Evolutionary conservation across 2,888 invertebrate genomes (phyloP), one percentile per base, ranked within the genome.

Genomic region (Amphipyra berbera): DNA sequence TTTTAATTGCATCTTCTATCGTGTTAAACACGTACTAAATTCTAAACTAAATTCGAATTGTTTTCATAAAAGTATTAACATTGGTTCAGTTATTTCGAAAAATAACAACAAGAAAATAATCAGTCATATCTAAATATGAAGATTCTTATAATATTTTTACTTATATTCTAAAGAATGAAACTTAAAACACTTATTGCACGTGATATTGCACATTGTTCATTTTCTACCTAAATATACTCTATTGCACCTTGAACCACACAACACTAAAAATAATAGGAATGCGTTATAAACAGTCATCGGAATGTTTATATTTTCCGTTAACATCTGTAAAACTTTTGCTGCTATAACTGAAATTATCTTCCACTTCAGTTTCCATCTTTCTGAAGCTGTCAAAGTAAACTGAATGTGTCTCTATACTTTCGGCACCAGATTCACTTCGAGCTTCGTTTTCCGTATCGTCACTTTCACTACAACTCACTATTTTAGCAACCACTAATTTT

Each of bases 321-420:
- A 81, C 83, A 56, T 79, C 82, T 76, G 83, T 82, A 49, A 78
- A 84, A 80, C 81, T 81, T 80, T 86, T 85, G 61, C 71, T 82
- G 55, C 78, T 81, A 71, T 74, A 77, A 74, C 78, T 85, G 68
- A 75, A 79, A 74, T 73, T 80, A 62, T 82, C 87, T 49, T 90
- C 90, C 30, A 87, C 78, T 70, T 82, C 87, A 15, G 82, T 77
- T 70, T 88, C 83, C 45, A 85, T 78, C 63, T 96, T 96, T 65
- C 96, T 93, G 82, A 96, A 96, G 86, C 96, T 97, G 49, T 97
- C 97, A 81, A 97, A 98, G 85, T 97, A 97, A 42, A 98, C 98
- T 4, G 98, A 98, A 91, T 98, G 97, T 0, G 98, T 98, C 83
- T 97, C 98, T 33, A 98, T 95, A 91, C 98, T 98, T 86, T 98